These are phyloP conservation scores for Sturnus vulgaris DNA, from an alignment of 2,113 vertebrate species.

Conservation along the genomic window DNA sequence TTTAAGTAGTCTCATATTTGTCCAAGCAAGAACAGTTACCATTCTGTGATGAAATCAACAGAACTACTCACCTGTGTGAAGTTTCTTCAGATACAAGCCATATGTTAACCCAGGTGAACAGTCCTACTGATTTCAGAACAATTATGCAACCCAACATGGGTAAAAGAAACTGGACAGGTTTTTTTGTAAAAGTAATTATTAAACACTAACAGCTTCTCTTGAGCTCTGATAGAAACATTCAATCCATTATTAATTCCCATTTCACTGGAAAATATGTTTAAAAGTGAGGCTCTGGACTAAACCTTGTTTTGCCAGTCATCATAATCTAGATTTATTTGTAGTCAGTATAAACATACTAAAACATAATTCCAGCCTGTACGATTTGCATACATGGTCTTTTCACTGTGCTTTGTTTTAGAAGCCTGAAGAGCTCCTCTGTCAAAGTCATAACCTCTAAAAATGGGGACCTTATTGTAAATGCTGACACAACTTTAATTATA, in stretches of 20 bases:
- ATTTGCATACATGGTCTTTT: background rate
- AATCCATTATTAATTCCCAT: background rate
- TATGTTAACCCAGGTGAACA: background rate
- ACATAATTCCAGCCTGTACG: background rate
- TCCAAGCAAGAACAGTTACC: background rate
- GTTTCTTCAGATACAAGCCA: background rate
- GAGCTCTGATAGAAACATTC: background rate
- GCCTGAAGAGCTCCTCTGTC: slow-evolving; percentile 16
- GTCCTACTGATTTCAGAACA: background rate
- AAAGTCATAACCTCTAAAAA: slow-evolving; percentile 48
- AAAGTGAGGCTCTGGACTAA: background rate
- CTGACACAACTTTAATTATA: slow-evolving; percentile 68
- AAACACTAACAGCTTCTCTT: background rate
- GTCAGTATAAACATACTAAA: background rate
- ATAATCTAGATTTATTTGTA: background rate
- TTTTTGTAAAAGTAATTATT: background rate
- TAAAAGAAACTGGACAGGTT: background rate
- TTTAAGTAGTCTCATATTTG: background rate
- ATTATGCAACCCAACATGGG: background rate
- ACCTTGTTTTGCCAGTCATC: background rate
- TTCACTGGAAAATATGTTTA: background rate
- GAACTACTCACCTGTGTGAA: background rate
- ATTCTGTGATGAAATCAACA: background rate
- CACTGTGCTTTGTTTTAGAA: background rate
- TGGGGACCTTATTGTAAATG: slow-evolving; percentile 51